Evolutionary conservation across 2,797 vertebrate species (phyloP).

Genomic region (Saxicola maurus): DNA sequence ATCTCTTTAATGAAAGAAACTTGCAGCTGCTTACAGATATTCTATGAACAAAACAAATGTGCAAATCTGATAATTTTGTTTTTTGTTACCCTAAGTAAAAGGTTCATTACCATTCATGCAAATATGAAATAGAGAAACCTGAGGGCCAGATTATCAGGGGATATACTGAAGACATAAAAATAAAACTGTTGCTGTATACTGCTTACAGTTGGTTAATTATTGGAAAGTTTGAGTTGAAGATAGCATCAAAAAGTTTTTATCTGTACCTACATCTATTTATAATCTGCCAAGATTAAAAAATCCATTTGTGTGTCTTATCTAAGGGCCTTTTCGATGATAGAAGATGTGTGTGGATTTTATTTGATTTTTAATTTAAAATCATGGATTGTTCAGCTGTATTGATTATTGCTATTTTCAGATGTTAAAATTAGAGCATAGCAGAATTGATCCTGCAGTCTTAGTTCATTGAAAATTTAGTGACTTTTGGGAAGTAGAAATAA

Average conservation of each 20-base stretch:
- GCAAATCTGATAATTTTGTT: neutral
- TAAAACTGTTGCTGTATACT: neutral
- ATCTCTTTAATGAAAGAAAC: neutral
- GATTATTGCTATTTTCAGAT: constrained; percentile 8
- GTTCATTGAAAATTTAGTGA: neutral
- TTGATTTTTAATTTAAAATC: constrained; percentile 2
- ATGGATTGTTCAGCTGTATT: neutral
- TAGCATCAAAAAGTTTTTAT: neutral
- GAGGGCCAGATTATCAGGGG: neutral
- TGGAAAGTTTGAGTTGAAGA: neutral
- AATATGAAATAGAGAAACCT: neutral
- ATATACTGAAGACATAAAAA: neutral
- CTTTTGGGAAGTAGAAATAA: neutral
- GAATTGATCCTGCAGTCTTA: neutral
- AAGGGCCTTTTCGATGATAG: neutral
- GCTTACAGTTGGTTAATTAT: neutral
- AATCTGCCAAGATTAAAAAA: neutral
- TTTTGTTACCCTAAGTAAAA: neutral
- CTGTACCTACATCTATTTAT: neutral
- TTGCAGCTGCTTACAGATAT: neutral
- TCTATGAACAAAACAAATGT: neutral
- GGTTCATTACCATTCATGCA: neutral
- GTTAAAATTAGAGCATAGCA: neutral
- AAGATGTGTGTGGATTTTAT: neutral
- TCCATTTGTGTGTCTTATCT: neutral